Evolutionary conservation across 2,113 vertebrate genomes (phyloP).

Genomic region (Ivindomyrus marchei): DNA sequence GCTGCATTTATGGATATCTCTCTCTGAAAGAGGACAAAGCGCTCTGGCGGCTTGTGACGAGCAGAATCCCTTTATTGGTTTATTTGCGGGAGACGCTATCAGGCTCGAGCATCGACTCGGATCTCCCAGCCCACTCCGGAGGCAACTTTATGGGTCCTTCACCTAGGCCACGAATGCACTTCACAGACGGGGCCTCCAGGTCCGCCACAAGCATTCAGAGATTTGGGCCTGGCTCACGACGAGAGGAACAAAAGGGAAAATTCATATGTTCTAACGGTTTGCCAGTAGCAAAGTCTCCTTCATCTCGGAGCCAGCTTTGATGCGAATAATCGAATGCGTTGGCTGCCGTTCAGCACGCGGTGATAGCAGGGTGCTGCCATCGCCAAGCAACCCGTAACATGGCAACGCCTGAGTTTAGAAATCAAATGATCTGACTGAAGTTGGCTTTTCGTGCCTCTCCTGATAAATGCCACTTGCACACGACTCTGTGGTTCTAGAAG

Average conservation of each 20-base stretch:
- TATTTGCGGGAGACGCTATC: neutral
- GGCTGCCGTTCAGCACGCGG: neutral
- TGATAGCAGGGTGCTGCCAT: neutral
- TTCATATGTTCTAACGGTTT: neutral
- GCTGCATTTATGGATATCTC: neutral
- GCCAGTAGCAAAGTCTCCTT: slow-evolving; percentile 2
- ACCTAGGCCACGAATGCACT: neutral
- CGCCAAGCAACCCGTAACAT: neutral
- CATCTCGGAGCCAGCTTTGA: slow-evolving; percentile 7
- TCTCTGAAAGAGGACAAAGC: neutral
- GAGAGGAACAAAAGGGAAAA: neutral
- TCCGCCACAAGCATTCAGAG: neutral
- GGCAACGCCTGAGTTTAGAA: neutral
- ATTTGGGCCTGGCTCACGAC: neutral
- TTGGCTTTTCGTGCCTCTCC: neutral
- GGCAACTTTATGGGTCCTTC: neutral
- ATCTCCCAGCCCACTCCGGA: neutral
- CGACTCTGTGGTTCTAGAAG: neutral
- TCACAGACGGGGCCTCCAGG: neutral
- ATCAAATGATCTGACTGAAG: neutral
- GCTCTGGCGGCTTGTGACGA: neutral
- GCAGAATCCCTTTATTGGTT: neutral
- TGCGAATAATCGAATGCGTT: slow-evolving; percentile 9
- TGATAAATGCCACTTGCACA: too few relatives aligned
- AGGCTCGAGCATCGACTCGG: neutral